These are phyloP conservation scores for Adelosebastes latens DNA, from an alignment of 2,797 vertebrate genomes.

Conservation along the genomic window DNA sequence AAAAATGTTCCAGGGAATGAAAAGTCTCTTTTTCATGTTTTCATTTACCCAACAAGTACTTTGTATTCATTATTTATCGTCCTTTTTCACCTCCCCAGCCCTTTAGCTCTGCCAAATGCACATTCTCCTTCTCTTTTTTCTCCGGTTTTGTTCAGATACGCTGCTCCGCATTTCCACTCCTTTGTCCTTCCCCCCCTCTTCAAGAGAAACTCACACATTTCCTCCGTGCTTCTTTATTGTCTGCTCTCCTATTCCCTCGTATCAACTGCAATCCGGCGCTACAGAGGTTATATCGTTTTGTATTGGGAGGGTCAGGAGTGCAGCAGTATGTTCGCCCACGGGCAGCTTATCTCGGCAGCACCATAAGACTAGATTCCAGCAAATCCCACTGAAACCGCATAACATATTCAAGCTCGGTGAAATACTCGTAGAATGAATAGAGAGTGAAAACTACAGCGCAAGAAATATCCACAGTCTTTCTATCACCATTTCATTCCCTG, in stretches of 20 bases:
- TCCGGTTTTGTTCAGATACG: constrained; percentile 63
- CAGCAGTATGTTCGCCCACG: constrained; percentile 66
- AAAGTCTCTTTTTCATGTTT: constrained; percentile 45
- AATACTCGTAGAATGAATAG: constrained; percentile 55
- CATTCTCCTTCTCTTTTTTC: constrained; percentile 34
- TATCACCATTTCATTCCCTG: constrained; percentile 27
- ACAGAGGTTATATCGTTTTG: constrained; percentile 66
- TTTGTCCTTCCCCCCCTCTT: constrained; percentile 39
- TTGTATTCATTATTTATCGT: constrained; percentile 55
- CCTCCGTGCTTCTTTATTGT: constrained; percentile 58
- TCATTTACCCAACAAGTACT: constrained; percentile 52
- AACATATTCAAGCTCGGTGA: constrained; percentile 54
- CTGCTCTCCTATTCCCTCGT: constrained; percentile 59
- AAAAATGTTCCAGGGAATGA: constrained; percentile 31
- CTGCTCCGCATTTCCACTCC: constrained; percentile 50
- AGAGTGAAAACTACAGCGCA: constrained; percentile 40
- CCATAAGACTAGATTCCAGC: constrained; percentile 56
- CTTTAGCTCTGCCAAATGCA: constrained; percentile 49
- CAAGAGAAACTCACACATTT: constrained; percentile 60
- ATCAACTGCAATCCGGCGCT: constrained; percentile 48
- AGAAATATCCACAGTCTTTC: constrained; percentile 43
- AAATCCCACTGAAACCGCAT: constrained; percentile 66
- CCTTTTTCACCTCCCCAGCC: constrained; percentile 49
- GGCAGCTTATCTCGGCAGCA: constrained; percentile 70
- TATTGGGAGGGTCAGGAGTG: constrained; percentile 72